phyloP scores from a whole-genome alignment of 1,140 invertebrate species.

The Ctenoplectra terminalis region DNA sequence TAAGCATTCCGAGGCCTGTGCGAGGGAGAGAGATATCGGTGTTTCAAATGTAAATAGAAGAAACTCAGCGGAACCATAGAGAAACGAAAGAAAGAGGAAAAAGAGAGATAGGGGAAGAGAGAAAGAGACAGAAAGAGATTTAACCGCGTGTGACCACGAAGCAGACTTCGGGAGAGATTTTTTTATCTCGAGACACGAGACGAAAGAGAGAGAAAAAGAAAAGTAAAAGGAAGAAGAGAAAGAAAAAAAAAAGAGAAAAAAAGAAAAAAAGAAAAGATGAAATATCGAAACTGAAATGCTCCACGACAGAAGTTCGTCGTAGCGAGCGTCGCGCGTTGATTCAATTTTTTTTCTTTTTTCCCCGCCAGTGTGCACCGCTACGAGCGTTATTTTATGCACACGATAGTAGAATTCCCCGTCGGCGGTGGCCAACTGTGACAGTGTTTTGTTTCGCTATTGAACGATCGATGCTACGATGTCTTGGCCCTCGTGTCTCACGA shows the following conservation, averaged over 20 bases:
- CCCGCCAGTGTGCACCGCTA: neutral
- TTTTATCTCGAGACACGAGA: neutral
- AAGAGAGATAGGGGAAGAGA: neutral
- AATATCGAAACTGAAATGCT: neutral
- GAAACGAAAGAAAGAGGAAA: too few species aligned
- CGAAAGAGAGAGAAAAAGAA: neutral
- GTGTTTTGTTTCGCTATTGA: conserved; percentile 41
- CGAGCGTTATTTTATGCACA: conserved; percentile 36
- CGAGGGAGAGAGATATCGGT: neutral
- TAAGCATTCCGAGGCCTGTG: neutral
- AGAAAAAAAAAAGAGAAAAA: neutral
- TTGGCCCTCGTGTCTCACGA: conserved; percentile 4
- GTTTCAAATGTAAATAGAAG: conserved; percentile 43
- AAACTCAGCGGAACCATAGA: neutral
- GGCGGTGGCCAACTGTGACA: neutral
- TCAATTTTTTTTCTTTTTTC: conserved; percentile 8
- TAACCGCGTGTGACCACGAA: neutral
- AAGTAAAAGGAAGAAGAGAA: neutral
- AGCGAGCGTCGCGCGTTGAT: neutral
- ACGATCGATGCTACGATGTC: conserved; percentile 57
- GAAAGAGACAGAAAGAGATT: neutral
- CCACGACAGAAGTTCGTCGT: neutral
- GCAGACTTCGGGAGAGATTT: neutral
- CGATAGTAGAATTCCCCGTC: neutral
- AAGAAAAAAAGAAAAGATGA: neutral